Evolutionary conservation across 2,888 invertebrate species (phyloP), one percentile per base, ranked within the genome.

Genomic region (Drosophila multiciliata): DNA sequence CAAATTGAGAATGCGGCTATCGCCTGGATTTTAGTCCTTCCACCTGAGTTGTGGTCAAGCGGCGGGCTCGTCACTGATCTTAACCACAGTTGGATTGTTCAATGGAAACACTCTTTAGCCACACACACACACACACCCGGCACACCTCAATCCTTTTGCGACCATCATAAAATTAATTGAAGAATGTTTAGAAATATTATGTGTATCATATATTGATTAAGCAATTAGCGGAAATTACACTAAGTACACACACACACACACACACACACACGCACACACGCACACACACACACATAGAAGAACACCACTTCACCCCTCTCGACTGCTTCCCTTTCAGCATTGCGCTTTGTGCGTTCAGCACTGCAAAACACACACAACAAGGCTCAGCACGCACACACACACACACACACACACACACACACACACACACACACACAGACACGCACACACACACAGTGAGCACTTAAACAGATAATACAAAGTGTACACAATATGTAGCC

Each of bases 211-310:
- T 87, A 85, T 85, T 87, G 87, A 85, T 87, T 85, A 85, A 83
- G 79, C 86, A 85, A 87, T 85, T 85, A 85, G 81, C 70, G 73
- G 52, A 73, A 76, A 83, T 84, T 84, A 79, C 85, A 78, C 80
- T 53, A 59, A 73, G 60, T 60, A 73, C 75, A 83, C 58, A 78
- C 48, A 65, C 58, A 72, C 66, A 63, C 53, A 17, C 20, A 35
- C 33, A 33, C 20, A 50, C 12, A 12, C 23, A 23, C 23, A 23
- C 23, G 2, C 23, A 20, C 52, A 35, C 5, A 42, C 9, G 1
- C 11, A 20, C 1, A 12, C 11, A 42, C 12, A n/a, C n/a, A 20
- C 42, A 42, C 20, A 42, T 20, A 42, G 12, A 20, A 12, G 42
- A 42, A 11, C 42, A 20, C 2, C 20, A 42, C 6, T 42, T 6